Percentiles rank a stretch among this genome's conserved stretches.
phyloP scores from a whole-genome alignment of 2,113 vertebrate species.

The Alouatta palliata region DNA sequence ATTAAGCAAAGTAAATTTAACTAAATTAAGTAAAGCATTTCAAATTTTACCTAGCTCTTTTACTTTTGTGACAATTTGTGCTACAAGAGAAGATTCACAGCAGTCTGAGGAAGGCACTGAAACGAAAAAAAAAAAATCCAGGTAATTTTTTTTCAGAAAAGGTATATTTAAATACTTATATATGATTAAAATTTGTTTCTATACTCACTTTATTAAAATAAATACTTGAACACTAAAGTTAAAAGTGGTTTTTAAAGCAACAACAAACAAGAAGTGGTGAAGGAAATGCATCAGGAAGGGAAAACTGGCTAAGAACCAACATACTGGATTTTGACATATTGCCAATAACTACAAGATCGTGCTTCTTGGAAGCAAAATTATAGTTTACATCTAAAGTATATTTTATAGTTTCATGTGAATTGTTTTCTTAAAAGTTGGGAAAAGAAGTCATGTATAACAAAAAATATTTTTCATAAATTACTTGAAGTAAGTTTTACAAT shows the following conservation, averaged over 20 bases:
- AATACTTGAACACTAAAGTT: not conserved
- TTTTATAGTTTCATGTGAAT: not conserved
- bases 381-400: not conserved
- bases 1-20: not conserved
- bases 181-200: not conserved
- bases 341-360: not conserved
- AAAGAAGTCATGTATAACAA: conserved; percentile 28
- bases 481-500: not conserved
- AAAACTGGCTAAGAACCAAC: not conserved
- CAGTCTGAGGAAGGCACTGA: conserved; percentile 90
- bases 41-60: conserved; percentile 93
- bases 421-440: not conserved
- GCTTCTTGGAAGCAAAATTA: not conserved
- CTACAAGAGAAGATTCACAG: conserved; percentile 90
- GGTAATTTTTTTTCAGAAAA: conserved; percentile 3
- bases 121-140: conserved; percentile 69
- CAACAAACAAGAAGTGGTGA: not conserved
- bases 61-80: conserved; percentile 92
- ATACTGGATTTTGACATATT: not conserved
- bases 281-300: accelerated
- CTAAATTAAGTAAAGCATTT: conserved; percentile 48
- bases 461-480: conserved; percentile 10
- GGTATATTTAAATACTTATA: not conserved
- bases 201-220: not conserved
- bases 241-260: not conserved